Base-by-base conservation (phyloP, 2,888 invertebrate genomes). In the Chrysopilus asiliformis region DNA sequence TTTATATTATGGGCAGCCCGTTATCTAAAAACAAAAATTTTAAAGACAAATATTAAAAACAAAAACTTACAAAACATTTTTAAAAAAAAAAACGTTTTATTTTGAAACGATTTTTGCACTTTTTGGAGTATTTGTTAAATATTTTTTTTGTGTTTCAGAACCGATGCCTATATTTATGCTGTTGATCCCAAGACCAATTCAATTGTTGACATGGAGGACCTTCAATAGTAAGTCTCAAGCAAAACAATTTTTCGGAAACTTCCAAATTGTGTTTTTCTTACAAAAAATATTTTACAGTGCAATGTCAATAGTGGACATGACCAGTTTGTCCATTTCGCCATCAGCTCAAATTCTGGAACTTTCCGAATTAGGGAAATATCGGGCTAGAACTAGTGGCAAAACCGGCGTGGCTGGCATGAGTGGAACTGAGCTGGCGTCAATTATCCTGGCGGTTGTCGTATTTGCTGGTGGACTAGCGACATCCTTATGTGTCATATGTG, bases 151-250 rank as follows among this genome's bases (percentile, higher is more conserved):
- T 38, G 41, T 70, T 71, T 45, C 65, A 85, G 86, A 34, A 87
- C 87, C 16, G 85, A 87, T 50, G 72, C 87, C 65, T 86, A 83
- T 50, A 68, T 89, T 40, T 89, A 87, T 53, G 87, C 82, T 3
- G 79, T 89, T 14, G 85, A 87, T 63, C 82, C 81, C 2, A 67
- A 77, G 46, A 74, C 82, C 4, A 87, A 87, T 53, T 72, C 80
- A 1, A 76, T 89, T 38, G 74, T 87, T 30, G 83, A 85, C 52
- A 82, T 81, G 72, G 80, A 81, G 40, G 71, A 76, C 4, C 57
- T 85, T 19, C 80, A 82, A 58, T 76, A 72, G 84, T 85, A 67
- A 72, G 71, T 64, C 28, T 4, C n/a, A 6, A 27, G 13, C n/a
- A n/a, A n/a, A n/a, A 14, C 10, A 31, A 28, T 31, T 22, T 33